Evolutionary conservation across 2,888 invertebrate species (phyloP), one percentile per base, ranked within the genome.

Genomic region (Thecophora atra): DNA sequence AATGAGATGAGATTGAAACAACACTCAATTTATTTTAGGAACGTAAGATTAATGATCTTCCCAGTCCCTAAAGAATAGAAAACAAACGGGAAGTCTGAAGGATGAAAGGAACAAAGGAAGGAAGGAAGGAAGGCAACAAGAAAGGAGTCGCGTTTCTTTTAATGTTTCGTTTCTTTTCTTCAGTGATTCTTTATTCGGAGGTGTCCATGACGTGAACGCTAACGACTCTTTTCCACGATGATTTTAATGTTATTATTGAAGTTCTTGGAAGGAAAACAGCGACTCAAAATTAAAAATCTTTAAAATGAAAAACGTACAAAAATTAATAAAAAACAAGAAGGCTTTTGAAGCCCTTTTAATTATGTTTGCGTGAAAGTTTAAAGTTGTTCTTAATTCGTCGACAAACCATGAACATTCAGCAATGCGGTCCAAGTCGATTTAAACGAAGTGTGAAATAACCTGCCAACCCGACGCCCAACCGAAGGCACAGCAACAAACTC

Each of bases 31-130:
- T 42, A 28, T n/a, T 47, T n/a, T 54, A 78, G 78, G 80, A 80
- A 82, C 82, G 83, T 80, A 83, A 83, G 83, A 83, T 83, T 83
- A 84, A 83, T 83, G 84, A 82, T 82, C 82, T 79, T 81, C 78
- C n/a, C n/a, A n/a, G n/a, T n/a, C n/a, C n/a, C n/a, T n/a, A 80
- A 72, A 72, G 65, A 74, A 75, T 75, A n/a, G 65, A 51, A n/a
- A 42, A 13, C 28, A 17, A 54, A 54, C 8, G 19, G 26, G 37
- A 52, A n/a, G 19, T 54, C 21, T n/a, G n/a, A n/a, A n/a, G n/a
- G n/a, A n/a, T n/a, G n/a, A n/a, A n/a, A n/a, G n/a, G n/a, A n/a
- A n/a, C n/a, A n/a, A 54, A 21, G 19, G 26, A 54, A 52, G 28
- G 19, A 67, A 44, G n/a, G n/a, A n/a, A n/a, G n/a, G n/a, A n/a